These are phyloP conservation scores for Erethizon dorsatum DNA, from an alignment of 2,797 vertebrate genomes.

Conservation along the genomic window DNA sequence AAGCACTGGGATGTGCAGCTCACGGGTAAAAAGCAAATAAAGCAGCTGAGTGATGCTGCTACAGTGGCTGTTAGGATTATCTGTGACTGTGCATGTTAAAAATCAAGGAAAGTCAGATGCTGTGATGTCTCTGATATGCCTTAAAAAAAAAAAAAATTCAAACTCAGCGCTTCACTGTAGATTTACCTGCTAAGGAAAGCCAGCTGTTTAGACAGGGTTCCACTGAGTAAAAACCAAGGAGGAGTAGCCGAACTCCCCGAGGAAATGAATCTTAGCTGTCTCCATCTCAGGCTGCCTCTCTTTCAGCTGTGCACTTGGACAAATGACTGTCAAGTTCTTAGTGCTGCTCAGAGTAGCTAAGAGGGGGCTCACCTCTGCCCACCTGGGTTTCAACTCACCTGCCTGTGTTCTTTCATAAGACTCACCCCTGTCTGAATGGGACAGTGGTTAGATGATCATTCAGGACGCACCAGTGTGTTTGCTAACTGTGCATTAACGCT, in stretches of 20 bases:
- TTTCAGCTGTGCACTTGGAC: conserved; percentile 52
- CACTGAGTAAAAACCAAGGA: background rate
- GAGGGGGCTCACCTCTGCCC: background rate
- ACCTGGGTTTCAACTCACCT: background rate
- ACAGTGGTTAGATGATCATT: background rate
- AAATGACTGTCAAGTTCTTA: background rate
- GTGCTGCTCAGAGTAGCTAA: background rate
- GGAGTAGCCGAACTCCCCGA: background rate
- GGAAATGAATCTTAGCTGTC: background rate
- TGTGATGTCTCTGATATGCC: background rate
- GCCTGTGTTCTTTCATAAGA: background rate
- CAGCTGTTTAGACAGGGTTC: background rate
- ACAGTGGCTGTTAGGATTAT: background rate
- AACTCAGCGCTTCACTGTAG: background rate
- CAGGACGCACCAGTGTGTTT: conserved; percentile 60
- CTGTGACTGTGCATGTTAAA: accelerated
- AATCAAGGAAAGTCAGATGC: background rate
- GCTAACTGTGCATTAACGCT: conserved; percentile 75
- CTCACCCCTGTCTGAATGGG: background rate
- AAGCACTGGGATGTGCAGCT: background rate
- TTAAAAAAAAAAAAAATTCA: background rate
- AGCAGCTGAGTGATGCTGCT: background rate
- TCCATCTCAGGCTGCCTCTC: background rate
- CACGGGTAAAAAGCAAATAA: background rate
- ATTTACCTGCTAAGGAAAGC: background rate